phyloP scores from a whole-genome alignment of 2,888 invertebrate species.

The Anticlea derivata region DNA sequence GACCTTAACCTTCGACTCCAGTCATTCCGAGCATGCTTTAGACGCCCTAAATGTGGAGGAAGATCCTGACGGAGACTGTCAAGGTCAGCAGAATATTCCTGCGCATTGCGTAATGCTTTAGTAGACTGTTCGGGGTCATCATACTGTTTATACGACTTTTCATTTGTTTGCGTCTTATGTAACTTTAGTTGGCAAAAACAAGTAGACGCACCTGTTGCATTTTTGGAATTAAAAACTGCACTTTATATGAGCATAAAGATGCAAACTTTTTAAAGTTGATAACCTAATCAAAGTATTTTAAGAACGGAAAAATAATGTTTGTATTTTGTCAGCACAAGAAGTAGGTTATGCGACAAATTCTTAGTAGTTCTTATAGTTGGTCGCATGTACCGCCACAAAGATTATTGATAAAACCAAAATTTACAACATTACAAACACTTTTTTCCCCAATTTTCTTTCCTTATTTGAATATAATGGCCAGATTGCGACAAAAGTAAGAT shows the following conservation, averaged over 20 bases:
- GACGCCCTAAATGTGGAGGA: slow-evolving; percentile 19
- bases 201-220: slow-evolving; percentile 1
- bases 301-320: too few species aligned
- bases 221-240: neutral
- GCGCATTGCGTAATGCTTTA: slow-evolving; percentile 57
- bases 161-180: neutral
- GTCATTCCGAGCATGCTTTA: slow-evolving; percentile 25
- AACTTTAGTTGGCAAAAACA: neutral
- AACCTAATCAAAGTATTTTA: too few species aligned
- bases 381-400: too few species aligned
- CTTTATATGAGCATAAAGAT: neutral
- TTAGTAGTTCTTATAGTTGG: too few species aligned
- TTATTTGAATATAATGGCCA: slow-evolving; percentile 5
- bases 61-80: slow-evolving; percentile 31
- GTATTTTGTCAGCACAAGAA: too few species aligned
- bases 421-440: neutral
- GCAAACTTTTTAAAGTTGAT: too few species aligned
- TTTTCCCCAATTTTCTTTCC: too few species aligned
- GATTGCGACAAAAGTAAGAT: slow-evolving; percentile 3
- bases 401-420: neutral
- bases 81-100: slow-evolving; percentile 52
- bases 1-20: slow-evolving; percentile 24
- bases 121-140: slow-evolving; percentile 12
- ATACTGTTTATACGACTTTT: neutral
- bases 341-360: too few species aligned